Conservation (phyloP, 1,140 invertebrate species). For the Zaprionus taronus region DNA sequence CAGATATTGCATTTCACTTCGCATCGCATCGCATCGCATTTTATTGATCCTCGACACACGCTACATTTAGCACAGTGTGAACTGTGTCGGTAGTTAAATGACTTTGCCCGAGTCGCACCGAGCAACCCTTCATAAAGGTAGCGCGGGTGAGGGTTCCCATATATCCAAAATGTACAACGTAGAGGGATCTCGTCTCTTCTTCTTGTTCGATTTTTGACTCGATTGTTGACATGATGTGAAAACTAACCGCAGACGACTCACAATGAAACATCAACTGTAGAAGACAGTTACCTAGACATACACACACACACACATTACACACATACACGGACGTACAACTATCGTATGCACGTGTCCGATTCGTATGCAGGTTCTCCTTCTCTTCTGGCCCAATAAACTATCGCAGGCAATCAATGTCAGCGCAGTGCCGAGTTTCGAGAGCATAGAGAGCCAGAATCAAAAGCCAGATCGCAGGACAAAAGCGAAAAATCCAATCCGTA, state of each 20-base stretch:
- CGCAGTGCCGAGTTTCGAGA: slow-evolving; percentile 48
- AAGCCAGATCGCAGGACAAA: slow-evolving; percentile 40
- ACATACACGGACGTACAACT: not conserved
- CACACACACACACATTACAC: slow-evolving; percentile 13
- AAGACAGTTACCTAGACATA: slow-evolving; percentile 33
- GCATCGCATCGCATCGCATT: slow-evolving; percentile 27
- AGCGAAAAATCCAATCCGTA: slow-evolving; percentile 11
- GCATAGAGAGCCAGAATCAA: slow-evolving; percentile 42
- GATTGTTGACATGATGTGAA: slow-evolving; percentile 71
- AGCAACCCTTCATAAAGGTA: slow-evolving; percentile 24
- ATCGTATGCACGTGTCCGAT: slow-evolving; percentile 54
- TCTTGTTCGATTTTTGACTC: slow-evolving; percentile 61
- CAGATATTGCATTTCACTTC: slow-evolving; percentile 47
- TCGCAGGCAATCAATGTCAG: slow-evolving; percentile 77
- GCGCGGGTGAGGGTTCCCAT: not conserved
- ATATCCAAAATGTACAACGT: not conserved
- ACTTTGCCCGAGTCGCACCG: slow-evolving; percentile 51
- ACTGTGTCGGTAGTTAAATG: slow-evolving; percentile 66
- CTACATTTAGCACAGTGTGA: slow-evolving; percentile 76
- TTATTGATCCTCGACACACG: slow-evolving; percentile 57
- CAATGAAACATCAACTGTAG: slow-evolving; percentile 50
- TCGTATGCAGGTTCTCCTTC: slow-evolving; percentile 29
- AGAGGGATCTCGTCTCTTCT: slow-evolving; percentile 12
- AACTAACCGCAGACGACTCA: slow-evolving; percentile 73
- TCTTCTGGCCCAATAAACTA: slow-evolving; percentile 61